phyloP scores from a whole-genome alignment of 2,888 invertebrate species.

The Drosophila melanosoma region DNA sequence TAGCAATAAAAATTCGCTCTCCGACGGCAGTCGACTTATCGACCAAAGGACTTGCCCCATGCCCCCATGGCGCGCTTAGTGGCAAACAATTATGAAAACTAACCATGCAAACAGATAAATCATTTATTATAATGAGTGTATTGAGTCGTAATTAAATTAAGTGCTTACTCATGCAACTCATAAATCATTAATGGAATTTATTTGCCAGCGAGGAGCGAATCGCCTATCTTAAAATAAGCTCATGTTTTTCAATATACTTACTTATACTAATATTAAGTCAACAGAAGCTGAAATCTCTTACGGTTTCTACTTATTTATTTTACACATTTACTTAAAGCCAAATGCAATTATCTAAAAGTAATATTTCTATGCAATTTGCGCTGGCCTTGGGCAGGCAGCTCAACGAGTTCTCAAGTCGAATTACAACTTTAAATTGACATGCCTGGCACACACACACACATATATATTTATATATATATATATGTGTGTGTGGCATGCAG shows the following conservation, averaged over 20 bases:
- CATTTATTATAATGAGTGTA: conserved; percentile 13
- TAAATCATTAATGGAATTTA: conserved; percentile 6
- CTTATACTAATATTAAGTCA: background rate
- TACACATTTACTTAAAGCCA: conserved; percentile 2
- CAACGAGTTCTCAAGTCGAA: conserved; percentile 49
- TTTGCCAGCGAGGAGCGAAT: background rate
- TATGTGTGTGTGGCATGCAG: background rate
- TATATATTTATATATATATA: conserved; percentile 4
- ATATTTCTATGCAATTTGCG: conserved; percentile 35
- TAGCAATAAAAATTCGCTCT: conserved; percentile 58
- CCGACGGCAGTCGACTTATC: conserved; percentile 26
- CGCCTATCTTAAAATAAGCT: background rate
- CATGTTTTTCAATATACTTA: background rate
- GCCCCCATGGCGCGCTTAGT: conserved; percentile 15
- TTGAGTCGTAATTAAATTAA: conserved; percentile 6
- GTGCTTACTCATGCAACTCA: background rate
- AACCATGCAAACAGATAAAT: conserved; percentile 31
- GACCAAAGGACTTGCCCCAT: conserved; percentile 20
- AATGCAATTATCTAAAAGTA: conserved; percentile 33
- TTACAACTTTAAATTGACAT: conserved; percentile 71
- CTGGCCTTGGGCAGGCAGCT: conserved; percentile 25
- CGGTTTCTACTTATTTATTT: background rate
- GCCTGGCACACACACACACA: conserved; percentile 25
- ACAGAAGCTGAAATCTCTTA: background rate
- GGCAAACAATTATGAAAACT: conserved; percentile 9